These are phyloP conservation scores for Cynaeus angustus DNA, from an alignment of 2,888 invertebrate genomes.

Conservation along the genomic window DNA sequence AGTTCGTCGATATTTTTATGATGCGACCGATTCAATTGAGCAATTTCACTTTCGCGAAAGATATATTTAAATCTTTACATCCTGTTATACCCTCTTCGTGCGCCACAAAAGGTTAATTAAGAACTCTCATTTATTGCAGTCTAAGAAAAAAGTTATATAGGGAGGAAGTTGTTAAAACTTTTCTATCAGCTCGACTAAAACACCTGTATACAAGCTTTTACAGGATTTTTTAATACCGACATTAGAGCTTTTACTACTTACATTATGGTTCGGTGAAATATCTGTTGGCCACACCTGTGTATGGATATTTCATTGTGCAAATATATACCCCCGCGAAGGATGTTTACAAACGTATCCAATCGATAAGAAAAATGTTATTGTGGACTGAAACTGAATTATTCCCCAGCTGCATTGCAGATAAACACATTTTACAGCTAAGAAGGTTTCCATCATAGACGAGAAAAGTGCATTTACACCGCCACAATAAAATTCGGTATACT, in stretches of 20 bases:
- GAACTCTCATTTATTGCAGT: conserved; percentile 7
- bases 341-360: conserved; percentile 48
- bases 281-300: conserved; percentile 46
- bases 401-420: conserved; percentile 50
- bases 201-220: conserved; percentile 49
- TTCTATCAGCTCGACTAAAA: conserved; percentile 33
- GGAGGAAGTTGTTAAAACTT: conserved; percentile 48
- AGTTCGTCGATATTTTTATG: conserved; percentile 31
- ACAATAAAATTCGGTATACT: conserved; percentile 18
- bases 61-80: too few species aligned
- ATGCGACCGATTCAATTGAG: conserved; percentile 32
- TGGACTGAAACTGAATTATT: conserved; percentile 33
- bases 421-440: conserved; percentile 34
- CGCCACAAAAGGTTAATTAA: not conserved
- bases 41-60: not conserved
- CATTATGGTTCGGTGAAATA: conserved; percentile 33
- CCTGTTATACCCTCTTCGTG: too few species aligned
- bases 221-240: conserved; percentile 44
- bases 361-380: conserved; percentile 51
- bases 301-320: conserved; percentile 46
- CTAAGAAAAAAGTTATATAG: conserved; percentile 24
- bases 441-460: conserved; percentile 24
- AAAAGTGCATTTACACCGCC: conserved; percentile 17
- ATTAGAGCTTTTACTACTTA: conserved; percentile 42
- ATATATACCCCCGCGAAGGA: conserved; percentile 23